Percentiles rank a stretch among this genome's conserved stretches.
Evolutionary conservation across 1,140 invertebrate genomes (phyloP).

Genomic region (Papilio polytes): DNA sequence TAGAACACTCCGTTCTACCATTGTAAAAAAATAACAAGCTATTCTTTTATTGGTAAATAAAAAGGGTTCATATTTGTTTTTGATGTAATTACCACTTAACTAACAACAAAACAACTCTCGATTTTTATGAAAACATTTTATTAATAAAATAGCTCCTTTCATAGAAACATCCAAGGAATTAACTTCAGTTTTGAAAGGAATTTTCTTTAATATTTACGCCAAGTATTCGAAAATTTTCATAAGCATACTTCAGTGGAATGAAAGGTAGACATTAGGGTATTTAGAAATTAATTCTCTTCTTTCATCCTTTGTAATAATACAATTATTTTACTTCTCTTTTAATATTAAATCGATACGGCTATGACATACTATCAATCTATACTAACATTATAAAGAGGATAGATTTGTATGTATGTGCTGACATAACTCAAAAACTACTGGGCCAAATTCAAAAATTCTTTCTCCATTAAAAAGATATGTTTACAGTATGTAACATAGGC

Average conservation of each 20-base stretch:
- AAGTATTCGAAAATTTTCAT: slow-evolving; percentile 39
- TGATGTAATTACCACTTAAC: not conserved
- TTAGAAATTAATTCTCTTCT: slow-evolving; percentile 23
- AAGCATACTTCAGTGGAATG: slow-evolving; percentile 33
- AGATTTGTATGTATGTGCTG: no score
- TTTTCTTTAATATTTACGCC: slow-evolving; percentile 35
- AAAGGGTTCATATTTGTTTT: not conserved
- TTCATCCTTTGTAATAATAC: not conserved
- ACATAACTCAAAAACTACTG: no score
- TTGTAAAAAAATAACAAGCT: not conserved
- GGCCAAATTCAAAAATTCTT: no score
- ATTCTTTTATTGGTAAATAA: not conserved
- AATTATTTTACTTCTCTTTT: not conserved
- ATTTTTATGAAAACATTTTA: slow-evolving; percentile 22
- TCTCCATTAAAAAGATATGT: no score
- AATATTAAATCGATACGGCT: no score
- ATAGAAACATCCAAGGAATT: slow-evolving; percentile 34
- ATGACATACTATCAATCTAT: no score
- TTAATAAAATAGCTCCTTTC: slow-evolving; percentile 4
- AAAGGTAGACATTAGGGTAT: slow-evolving; percentile 30
- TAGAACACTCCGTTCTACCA: not conserved
- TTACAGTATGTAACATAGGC: no score
- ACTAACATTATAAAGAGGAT: no score
- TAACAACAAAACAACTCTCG: not conserved
- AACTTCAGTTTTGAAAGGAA: slow-evolving; percentile 37